Base-by-base conservation (phyloP, 2,113 vertebrate genomes). In the Anguilla rostrata region DNA sequence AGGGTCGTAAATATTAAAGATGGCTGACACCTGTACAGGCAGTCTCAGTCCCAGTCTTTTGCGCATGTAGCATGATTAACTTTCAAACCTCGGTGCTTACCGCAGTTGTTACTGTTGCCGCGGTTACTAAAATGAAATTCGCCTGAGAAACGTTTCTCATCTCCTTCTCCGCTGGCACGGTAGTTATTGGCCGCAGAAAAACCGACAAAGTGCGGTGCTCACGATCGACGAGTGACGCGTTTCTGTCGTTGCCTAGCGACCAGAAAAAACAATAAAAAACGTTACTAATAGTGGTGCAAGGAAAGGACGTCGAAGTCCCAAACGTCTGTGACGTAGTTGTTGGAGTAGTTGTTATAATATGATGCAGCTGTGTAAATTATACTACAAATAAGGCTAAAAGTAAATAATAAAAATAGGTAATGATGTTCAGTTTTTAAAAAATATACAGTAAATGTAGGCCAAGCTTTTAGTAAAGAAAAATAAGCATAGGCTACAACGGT, bases 1-100 rank as follows among this genome's bases (percentile, higher is more conserved):
- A 83, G 81, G 85, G 87, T 84, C 39, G 87, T 92, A 93, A 93
- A 91, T 90, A 91, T 85, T 91, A 87, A 88, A 91, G 92, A 93
- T 88, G 91, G 89, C 89, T 93, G 93, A 91, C 93, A 94, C 92
- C 93, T 94, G 92, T 91, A 89, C 87, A 78, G 75, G 53, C 57
- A 63, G 53, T 83, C 82, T 41, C 60, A 53, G 20, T 49, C 57
- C n/a, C 49, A 34, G 81, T 85, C 20, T 1, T 79, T 22, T 46
- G 40, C 80, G 12, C 12, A 40, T 60, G 11, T 39, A 39, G n/a
- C 83, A 43, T 15, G 12, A 22, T 81, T 46, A 40, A 34, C 49
- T 22, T 26, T 39, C 29, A n/a, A 34, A 41, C 63, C 18, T 11
- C 7, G 9, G 7, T 5, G n/a, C 7, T 75, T n/a, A 83, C 34